Evolutionary conservation across 2,113 vertebrate species (phyloP), one percentile per base, ranked within the genome.

Genomic region (Spermophilus dauricus): DNA sequence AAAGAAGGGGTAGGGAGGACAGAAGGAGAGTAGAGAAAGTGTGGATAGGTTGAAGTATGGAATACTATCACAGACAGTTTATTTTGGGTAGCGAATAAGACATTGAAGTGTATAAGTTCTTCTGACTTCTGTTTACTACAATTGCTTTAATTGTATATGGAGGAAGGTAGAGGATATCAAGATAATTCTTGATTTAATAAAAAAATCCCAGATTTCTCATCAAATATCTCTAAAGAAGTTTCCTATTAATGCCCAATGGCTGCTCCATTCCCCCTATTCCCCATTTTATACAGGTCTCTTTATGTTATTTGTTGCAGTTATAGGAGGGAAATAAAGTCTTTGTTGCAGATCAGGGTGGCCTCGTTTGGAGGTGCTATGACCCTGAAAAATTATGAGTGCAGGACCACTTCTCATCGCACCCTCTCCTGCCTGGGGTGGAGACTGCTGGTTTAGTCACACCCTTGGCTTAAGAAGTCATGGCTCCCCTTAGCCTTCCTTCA

Each of bases 1-100:
- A 34, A 3, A 5, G 20, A 51, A 8, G 37, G 6, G 8, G 37
- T 0, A 56, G 8, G 14, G 13, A 18, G 1, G 22, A n/a, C 13
- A 6, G 16, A 14, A 58, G 8, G 8, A 42, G 39, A 39, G 18
- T 16, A 53, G 70, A 8, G 4, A n/a, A 28, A 39, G 10, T 11
- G 53, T 8, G 42, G 39, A 14, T 1, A 45, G 78, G 16, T 8
- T n/a, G 53, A 48, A 6, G 22, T 39, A 53, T 39, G 28, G 48
- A 69, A n/a, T 7, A 48, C n/a, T 2, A 34, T 32, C 75, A 73
- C 28, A 20, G 61, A 86, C 28, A 10, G 2, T 14, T 48, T 51
- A 58, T 45, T 26, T 48, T 26, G 39, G 18, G 39, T 82, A 73
- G 70, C 39, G 82, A 53, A 76, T 61, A 76, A 56, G 85, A 63